Percentiles rank a stretch among this genome's conserved stretches.
phyloP scores from a whole-genome alignment of 2,888 invertebrate genomes.

The Timema cristinae region DNA sequence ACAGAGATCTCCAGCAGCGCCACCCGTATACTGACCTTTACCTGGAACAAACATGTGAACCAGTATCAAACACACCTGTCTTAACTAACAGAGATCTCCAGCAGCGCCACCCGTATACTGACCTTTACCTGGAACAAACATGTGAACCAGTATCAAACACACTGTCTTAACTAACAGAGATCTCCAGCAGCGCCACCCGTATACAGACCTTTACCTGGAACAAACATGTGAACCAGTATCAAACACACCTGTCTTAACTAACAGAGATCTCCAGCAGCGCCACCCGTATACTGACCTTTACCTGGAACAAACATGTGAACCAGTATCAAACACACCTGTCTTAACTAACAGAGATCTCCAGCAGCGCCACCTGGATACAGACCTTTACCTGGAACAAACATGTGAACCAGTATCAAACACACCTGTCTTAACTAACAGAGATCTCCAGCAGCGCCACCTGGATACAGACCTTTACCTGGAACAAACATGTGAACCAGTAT shows the following conservation, averaged over 20 bases:
- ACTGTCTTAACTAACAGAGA: slow-evolving; percentile 41
- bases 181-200: slow-evolving; percentile 64
- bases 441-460: slow-evolving; percentile 67
- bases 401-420: neutral
- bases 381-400: slow-evolving; percentile 59
- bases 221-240: slow-evolving; percentile 28
- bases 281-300: slow-evolving; percentile 66
- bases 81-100: slow-evolving; percentile 59
- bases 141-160: neutral
- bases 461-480: slow-evolving; percentile 66
- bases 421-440: neutral
- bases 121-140: slow-evolving; percentile 59
- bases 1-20: slow-evolving; percentile 65
- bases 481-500: slow-evolving; percentile 33
- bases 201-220: slow-evolving; percentile 66
- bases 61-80: neutral
- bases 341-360: slow-evolving; percentile 59
- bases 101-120: slow-evolving; percentile 62
- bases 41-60: slow-evolving; percentile 48
- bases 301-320: slow-evolving; percentile 48
- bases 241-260: neutral
- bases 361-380: slow-evolving; percentile 63
- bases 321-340: neutral
- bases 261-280: slow-evolving; percentile 65
- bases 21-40: slow-evolving; percentile 66